Conservation (phyloP, 2,113 vertebrate species). For the Phalacrocorax pelagicus region DNA sequence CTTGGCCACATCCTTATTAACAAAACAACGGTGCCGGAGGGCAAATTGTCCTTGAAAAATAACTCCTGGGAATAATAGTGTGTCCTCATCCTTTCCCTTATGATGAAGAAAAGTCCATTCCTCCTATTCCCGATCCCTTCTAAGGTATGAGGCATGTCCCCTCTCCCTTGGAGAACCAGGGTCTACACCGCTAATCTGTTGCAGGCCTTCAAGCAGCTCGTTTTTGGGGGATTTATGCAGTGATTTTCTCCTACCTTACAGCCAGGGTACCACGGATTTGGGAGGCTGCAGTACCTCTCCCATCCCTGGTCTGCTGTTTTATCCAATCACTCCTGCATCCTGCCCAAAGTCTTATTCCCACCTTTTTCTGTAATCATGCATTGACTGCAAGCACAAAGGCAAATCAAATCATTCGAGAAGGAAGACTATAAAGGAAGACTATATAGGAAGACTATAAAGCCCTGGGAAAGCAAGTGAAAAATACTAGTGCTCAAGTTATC, state of each 20-base stretch:
- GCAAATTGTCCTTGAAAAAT: conserved; percentile 47
- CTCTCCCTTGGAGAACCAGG: neutral
- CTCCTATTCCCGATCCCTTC: neutral
- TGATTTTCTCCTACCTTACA: neutral
- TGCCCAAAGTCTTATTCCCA: neutral
- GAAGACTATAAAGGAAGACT: no score
- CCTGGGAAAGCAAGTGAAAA: no score
- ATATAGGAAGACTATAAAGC: no score
- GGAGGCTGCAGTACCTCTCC: neutral
- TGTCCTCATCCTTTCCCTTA: neutral
- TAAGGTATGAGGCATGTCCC: neutral
- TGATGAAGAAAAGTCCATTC: neutral
- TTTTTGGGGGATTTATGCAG: neutral
- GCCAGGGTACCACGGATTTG: neutral
- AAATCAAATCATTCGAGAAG: neutral
- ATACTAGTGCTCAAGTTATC: no score
- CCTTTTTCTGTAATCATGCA: neutral
- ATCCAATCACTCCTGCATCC: neutral
- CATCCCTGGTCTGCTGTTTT: neutral
- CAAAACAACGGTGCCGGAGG: conserved; percentile 6
- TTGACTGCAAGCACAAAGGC: neutral
- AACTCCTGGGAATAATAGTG: neutral
- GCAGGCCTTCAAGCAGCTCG: neutral
- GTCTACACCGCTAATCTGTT: neutral
- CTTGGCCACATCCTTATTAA: conserved; percentile 48